Evolutionary conservation across 2,888 invertebrate species (phyloP).

Genomic region (Oscheius sp.): DNA sequence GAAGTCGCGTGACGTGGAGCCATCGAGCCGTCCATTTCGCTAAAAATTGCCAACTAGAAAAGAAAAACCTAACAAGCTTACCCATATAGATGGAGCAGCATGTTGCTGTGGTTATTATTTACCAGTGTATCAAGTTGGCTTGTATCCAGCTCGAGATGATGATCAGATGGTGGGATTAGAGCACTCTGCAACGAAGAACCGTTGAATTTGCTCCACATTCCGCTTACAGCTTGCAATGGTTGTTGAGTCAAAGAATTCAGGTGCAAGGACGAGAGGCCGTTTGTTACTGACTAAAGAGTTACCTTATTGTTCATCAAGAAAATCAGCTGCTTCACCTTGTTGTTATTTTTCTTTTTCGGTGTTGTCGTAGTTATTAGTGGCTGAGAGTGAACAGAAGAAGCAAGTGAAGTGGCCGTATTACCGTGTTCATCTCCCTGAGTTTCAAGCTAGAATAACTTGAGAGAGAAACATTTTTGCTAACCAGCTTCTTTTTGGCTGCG

Average conservation of each 20-base stretch:
- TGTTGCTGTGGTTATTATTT: slow-evolving; percentile 48
- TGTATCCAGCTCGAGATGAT: slow-evolving; percentile 56
- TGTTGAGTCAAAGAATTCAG: slow-evolving; percentile 31
- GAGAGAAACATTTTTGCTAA: slow-evolving; percentile 27
- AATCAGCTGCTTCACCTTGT: not conserved
- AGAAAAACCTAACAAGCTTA: slow-evolving; percentile 15
- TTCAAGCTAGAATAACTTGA: slow-evolving; percentile 17
- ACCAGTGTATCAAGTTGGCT: slow-evolving; percentile 54
- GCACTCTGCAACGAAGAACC: slow-evolving; percentile 35
- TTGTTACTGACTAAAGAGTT: not conserved
- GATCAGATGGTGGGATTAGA: slow-evolving; percentile 51
- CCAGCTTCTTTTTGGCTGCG: slow-evolving; percentile 65
- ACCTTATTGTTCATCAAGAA: not conserved
- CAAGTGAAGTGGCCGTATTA: slow-evolving; percentile 26
- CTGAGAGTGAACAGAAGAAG: slow-evolving; percentile 39
- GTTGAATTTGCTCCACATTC: not conserved
- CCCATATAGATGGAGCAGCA: slow-evolving; percentile 54
- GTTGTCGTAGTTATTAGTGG: slow-evolving; percentile 54
- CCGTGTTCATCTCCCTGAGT: slow-evolving; percentile 27
- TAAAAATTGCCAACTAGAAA: slow-evolving; percentile 15
- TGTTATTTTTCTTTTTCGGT: slow-evolving; percentile 43
- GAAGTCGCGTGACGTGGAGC: slow-evolving; percentile 27
- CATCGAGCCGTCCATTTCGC: slow-evolving; percentile 36
- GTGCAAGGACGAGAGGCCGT: slow-evolving; percentile 9
- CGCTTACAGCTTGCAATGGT: slow-evolving; percentile 46